Base-by-base conservation (phyloP, 1,140 invertebrate species). In the Bactericera cockerelli region DNA sequence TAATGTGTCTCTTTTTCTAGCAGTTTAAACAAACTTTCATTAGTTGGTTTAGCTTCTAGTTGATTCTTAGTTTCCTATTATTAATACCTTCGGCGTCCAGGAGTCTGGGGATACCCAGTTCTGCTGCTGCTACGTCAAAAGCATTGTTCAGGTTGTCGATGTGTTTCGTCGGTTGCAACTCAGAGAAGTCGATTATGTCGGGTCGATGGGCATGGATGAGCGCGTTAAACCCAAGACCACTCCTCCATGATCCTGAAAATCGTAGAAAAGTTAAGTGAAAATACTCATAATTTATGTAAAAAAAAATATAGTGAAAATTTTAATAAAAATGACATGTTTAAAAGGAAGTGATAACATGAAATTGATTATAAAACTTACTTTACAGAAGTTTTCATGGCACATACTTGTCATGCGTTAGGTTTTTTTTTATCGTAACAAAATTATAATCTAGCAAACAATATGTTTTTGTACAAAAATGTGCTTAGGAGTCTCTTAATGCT, bases 161-260 rank as follows among this genome's bases (percentile, higher is more conserved):
- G 70, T 93, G 84, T 66, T 82, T 82, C 55, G 77, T 75, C 22
- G 81, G 82, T 56, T 84, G 78, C 26, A 96, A 74, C 54, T 80
- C 75, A 59, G 81, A 77, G 77, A 85, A 98, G 67, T 90, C 83
- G 67, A 99, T 86, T 42, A 97, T 74, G 71, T 98, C 93, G 19
- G 94, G 93, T 58, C 92, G 78, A 72, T 97, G 93, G 22, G 92
- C 83, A 67, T 98, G 94, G 67, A 98, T 97, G 28, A 98, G 82
- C 16, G 94, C 94, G 72, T 96, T 97, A 76, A 98, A 98, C 21
- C 91, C 94, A 62, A 98, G 77, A 21, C 94, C 94, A 64, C 80
- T 91, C 59, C 92, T 76, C 94, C 94, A 98, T n/a, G 91, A 95
- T 67, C 79, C 87, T 77, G 76, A 81, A 73, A 81, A 58, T 58